Evolutionary conservation across 2,113 vertebrate species (phyloP).

Genomic region (Microtus richardsoni): DNA sequence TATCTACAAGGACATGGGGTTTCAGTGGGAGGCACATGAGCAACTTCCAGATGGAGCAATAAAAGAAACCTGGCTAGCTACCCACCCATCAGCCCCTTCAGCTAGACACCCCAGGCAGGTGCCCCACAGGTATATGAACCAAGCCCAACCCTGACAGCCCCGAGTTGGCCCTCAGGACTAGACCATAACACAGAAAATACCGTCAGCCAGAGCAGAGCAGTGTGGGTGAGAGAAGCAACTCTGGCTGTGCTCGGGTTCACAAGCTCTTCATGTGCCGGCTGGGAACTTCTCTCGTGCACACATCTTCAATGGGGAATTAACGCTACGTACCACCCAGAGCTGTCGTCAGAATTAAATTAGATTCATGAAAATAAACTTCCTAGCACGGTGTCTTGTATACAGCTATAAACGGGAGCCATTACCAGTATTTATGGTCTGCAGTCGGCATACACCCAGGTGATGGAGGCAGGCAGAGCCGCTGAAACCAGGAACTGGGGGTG

Average conservation of each 20-base stretch:
- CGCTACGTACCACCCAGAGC: not conserved
- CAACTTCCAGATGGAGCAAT: not conserved
- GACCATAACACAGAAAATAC: not conserved
- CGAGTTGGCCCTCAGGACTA: not conserved
- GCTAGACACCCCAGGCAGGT: not conserved
- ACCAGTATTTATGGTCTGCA: constrained; percentile 18
- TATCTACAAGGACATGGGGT: not conserved
- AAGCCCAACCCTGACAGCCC: not conserved
- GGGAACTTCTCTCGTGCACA: not conserved
- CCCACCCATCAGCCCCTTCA: no score
- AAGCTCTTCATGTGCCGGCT: not conserved
- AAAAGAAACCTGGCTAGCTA: not conserved
- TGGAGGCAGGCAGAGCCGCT: not conserved
- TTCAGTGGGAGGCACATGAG: not conserved
- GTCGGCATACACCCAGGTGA: not conserved
- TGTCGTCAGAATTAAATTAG: constrained; percentile 28
- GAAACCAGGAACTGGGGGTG: not conserved
- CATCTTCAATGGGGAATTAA: constrained; percentile 16
- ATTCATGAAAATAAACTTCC: constrained; percentile 67
- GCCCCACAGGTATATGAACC: not conserved
- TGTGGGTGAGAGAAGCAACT: accelerated
- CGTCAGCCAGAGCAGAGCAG: accelerated
- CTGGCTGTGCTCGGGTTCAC: not conserved
- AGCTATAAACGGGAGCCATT: constrained; percentile 25
- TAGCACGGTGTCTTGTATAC: not conserved